Conservation (phyloP, 2,113 vertebrate species). For the Piliocolobus tephrosceles region DNA sequence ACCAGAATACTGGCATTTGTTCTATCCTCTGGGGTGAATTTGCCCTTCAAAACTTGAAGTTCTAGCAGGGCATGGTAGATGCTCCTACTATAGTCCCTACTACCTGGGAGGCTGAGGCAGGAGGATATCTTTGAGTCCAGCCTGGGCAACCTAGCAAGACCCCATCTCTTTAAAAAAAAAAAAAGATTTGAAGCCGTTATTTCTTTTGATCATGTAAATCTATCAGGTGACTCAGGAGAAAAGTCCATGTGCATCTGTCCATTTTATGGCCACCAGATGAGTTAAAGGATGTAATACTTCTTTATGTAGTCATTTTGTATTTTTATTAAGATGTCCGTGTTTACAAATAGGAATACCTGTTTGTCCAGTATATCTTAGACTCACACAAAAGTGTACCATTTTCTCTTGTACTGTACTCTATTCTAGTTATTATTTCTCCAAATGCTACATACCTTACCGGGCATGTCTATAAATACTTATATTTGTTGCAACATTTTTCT, state of each 20-base stretch:
- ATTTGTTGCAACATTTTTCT: background rate
- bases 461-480: background rate
- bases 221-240: background rate
- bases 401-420: background rate
- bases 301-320: background rate
- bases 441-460: background rate
- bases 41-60: background rate
- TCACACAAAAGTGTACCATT: background rate
- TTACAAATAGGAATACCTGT: background rate
- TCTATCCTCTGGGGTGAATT: background rate
- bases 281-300: background rate
- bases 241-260: background rate
- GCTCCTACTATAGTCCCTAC: background rate
- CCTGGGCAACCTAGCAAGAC: background rate
- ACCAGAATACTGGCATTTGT: background rate
- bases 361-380: background rate
- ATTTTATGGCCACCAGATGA: background rate
- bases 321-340: background rate
- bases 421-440: background rate
- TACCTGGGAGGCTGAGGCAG: background rate
- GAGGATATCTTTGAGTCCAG: background rate
- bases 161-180: background rate
- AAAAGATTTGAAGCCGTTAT: background rate
- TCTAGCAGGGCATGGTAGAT: background rate
- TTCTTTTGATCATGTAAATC: background rate